Conservation (phyloP, 1,140 invertebrate species). For the Drosophila sechellia region DNA sequence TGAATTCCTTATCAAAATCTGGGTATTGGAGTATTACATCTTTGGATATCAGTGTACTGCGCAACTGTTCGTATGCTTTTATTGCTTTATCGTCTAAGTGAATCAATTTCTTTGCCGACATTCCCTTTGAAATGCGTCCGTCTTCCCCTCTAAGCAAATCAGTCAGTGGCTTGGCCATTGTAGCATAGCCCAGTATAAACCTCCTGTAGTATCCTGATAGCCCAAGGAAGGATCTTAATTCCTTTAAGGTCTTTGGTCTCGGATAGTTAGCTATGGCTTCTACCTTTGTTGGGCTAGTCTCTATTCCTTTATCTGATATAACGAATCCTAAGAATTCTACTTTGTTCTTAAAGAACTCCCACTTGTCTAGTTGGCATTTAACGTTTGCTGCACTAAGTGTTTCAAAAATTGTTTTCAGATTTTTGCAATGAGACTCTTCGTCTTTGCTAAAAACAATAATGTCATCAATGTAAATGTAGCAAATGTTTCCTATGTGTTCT, state of each 20-base stretch:
- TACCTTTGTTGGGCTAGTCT: not conserved
- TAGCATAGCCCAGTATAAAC: not conserved
- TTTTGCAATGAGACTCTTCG: not conserved
- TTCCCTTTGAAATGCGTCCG: no score
- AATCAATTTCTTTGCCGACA: no score
- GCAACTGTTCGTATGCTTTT: not conserved
- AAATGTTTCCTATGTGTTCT: not conserved
- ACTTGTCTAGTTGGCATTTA: slow-evolving; percentile 1
- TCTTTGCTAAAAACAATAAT: not conserved
- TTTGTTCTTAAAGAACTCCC: not conserved
- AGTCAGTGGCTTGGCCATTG: not conserved
- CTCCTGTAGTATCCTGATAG: not conserved
- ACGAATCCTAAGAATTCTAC: not conserved
- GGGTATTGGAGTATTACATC: no score
- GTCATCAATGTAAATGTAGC: not conserved
- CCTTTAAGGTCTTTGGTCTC: not conserved
- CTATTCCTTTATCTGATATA: not conserved
- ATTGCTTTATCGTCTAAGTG: not conserved
- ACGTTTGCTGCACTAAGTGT: not conserved
- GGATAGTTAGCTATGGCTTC: not conserved
- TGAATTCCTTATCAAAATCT: not conserved
- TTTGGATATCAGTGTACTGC: no score
- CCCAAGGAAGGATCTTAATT: not conserved
- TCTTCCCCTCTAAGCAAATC: not conserved
- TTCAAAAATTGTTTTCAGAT: not conserved